These are phyloP conservation scores for Neoniphon sammara DNA, from an alignment of 2,797 vertebrate species.

Conservation along the genomic window DNA sequence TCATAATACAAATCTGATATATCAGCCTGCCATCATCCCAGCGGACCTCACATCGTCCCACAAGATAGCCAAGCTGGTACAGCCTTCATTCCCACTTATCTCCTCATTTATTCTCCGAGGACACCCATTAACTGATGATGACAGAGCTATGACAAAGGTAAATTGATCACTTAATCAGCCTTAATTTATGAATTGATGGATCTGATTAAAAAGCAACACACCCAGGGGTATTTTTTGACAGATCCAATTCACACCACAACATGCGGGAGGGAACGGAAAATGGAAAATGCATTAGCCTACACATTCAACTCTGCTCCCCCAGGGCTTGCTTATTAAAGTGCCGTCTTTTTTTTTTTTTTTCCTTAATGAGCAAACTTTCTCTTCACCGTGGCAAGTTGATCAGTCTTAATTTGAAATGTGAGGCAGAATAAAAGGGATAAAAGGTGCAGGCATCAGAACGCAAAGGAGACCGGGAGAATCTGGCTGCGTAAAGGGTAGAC, in stretches of 20 bases:
- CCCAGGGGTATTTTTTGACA: conserved; percentile 44
- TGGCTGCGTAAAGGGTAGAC: too few relatives aligned
- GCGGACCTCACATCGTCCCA: conserved; percentile 8
- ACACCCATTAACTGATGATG: conserved; percentile 39
- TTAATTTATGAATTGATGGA: conserved; percentile 62
- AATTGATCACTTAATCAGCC: conserved; percentile 67
- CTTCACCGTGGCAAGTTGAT: not conserved
- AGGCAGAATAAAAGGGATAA: too few relatives aligned
- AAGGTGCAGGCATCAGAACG: too few relatives aligned
- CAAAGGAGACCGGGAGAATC: too few relatives aligned
- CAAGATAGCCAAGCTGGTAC: conserved; percentile 6
- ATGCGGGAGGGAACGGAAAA: conserved; percentile 22
- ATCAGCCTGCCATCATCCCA: conserved; percentile 14
- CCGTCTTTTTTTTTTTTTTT: conserved; percentile 7
- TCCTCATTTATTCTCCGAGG: conserved; percentile 50
- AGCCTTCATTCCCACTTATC: conserved; percentile 42
- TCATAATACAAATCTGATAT: conserved; percentile 16
- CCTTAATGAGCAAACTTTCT: conserved; percentile 9
- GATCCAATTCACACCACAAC: conserved; percentile 52
- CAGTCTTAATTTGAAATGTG: not conserved
- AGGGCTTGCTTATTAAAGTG: not conserved
- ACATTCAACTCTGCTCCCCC: conserved; percentile 24
- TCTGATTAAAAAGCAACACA: conserved; percentile 60
- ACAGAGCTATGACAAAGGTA: conserved; percentile 61
- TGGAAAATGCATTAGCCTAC: conserved; percentile 25